Percentiles rank a stretch among this genome's conserved stretches.
Conservation (phyloP, 2,113 vertebrate genomes). For the Odocoileus hemionus region DNA sequence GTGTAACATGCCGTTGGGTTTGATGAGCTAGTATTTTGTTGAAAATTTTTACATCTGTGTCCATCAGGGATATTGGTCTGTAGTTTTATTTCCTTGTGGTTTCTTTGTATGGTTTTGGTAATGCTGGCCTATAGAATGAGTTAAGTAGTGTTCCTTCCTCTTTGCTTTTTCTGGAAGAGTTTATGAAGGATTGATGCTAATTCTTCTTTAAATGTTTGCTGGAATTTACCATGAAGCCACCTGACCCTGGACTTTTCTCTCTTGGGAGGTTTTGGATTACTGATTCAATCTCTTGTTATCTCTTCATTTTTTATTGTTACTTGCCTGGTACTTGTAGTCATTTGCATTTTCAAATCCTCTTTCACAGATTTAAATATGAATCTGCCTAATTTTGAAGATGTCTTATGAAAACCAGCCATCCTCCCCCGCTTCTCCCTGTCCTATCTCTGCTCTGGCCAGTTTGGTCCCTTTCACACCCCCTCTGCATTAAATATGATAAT, state of each 20-base stretch:
- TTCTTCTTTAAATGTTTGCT: conserved; percentile 6
- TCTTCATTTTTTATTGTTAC: background rate
- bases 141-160: background rate
- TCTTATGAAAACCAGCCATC: background rate
- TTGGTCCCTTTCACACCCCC: background rate
- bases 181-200: background rate
- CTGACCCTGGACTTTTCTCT: background rate
- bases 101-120: background rate
- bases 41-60: background rate
- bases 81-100: background rate
- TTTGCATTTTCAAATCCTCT: background rate
- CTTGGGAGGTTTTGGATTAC: background rate
- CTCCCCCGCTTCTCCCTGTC: background rate
- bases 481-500: background rate
- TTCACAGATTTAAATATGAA: background rate
- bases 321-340: background rate
- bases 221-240: background rate
- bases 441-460: background rate
- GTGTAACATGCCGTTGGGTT: background rate
- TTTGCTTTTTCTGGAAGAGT: background rate
- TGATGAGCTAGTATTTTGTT: background rate
- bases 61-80: background rate
- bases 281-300: background rate
- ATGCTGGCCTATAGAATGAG: background rate
- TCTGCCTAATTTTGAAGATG: background rate